Conservation (phyloP, 2,113 vertebrate species). For the Myotis lucifugus region DNA sequence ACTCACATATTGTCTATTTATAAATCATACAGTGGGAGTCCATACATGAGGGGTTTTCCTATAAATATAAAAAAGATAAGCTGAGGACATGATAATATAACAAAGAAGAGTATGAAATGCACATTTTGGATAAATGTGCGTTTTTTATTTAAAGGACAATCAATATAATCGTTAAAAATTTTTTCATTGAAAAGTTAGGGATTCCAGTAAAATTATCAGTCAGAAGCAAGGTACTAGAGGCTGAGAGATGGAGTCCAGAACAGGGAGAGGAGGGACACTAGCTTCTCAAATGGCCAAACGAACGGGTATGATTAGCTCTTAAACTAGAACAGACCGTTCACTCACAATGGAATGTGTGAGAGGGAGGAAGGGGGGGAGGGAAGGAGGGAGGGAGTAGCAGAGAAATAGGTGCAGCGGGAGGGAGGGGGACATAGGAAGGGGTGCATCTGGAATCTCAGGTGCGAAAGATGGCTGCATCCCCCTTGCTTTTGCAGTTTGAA, state of each 20-base stretch:
- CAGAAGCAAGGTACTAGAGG: conserved; percentile 83
- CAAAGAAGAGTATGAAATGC: conserved; percentile 71
- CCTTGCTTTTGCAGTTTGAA: conserved; percentile 57
- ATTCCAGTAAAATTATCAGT: conserved; percentile 79
- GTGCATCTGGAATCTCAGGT: conserved; percentile 17
- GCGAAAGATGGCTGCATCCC: not conserved
- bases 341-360: conserved; percentile 62
- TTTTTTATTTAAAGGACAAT: conserved; percentile 66
- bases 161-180: conserved; percentile 70
- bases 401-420: not conserved
- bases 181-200: conserved; percentile 77
- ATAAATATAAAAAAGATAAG: conserved; percentile 82
- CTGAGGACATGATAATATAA: conserved; percentile 61
- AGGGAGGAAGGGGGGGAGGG: conserved; percentile 43
- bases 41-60: conserved; percentile 74
- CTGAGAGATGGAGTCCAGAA: conserved; percentile 67
- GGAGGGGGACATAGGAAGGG: conserved; percentile 57
- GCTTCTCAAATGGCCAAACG: conserved; percentile 76
- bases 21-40: conserved; percentile 78
- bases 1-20: conserved; percentile 85
- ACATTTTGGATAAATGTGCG: conserved; percentile 73
- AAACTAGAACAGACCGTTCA: conserved; percentile 75
- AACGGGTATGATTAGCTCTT: conserved; percentile 76
- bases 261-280: conserved; percentile 65
- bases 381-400: conserved; percentile 30